A percentile compares a stretch with the other conserved stretches of the same genome.
These are phyloP conservation scores for Vulpes lagopus DNA, from an alignment of 2,113 vertebrate genomes.

Conservation along the genomic window DNA sequence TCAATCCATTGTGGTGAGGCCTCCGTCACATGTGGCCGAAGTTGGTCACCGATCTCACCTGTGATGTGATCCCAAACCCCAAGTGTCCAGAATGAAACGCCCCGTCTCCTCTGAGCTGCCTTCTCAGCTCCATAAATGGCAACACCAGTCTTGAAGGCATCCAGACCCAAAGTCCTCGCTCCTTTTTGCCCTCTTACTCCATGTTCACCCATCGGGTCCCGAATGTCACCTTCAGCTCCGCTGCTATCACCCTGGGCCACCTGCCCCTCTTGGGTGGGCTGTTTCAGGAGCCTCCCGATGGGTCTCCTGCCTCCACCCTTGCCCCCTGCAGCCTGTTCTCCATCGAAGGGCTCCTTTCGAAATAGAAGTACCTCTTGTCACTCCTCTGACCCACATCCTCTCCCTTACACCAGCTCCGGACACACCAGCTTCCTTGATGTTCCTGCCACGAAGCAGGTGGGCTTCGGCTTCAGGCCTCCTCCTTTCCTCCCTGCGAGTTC, in stretches of 20 bases:
- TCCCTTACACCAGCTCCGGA: background rate
- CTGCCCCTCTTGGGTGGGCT: background rate
- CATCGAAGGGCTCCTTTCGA: background rate
- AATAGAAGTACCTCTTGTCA: background rate
- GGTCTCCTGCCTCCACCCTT: background rate
- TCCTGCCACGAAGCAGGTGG: background rate
- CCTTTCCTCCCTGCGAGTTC: background rate
- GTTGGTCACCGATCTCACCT: background rate
- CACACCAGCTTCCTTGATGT: background rate
- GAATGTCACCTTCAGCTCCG: background rate
- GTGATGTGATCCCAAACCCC: background rate
- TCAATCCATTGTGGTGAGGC: background rate
- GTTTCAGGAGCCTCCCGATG: too few species aligned
- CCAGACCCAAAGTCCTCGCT: background rate
- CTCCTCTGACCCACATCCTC: background rate
- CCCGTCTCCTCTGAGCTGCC: background rate
- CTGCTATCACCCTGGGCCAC: accelerated
- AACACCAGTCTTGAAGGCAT: background rate
- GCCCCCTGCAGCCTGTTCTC: background rate
- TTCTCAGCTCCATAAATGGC: background rate
- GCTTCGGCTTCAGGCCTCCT: background rate
- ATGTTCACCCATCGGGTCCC: too few species aligned
- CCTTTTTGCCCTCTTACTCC: background rate
- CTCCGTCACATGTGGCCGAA: background rate
- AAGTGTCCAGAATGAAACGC: background rate